Percentiles rank a stretch among this genome's conserved stretches.
Conservation (phyloP, 2,888 invertebrate species). For the Punctoribates punctum region DNA sequence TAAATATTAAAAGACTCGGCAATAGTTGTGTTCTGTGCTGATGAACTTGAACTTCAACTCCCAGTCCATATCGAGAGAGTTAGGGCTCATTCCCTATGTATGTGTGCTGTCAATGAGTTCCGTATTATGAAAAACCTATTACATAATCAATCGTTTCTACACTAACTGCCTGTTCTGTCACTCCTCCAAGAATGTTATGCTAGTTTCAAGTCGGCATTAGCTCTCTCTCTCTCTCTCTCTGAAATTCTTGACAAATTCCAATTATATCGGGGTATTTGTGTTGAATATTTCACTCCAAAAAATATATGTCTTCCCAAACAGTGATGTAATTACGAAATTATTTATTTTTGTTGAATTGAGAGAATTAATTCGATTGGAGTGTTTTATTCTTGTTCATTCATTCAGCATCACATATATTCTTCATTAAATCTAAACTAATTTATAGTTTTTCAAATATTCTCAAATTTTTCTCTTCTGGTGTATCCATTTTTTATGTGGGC, state of each 20-base stretch:
- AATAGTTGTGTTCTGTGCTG: neutral
- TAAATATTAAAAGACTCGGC: too few species aligned
- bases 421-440: neutral
- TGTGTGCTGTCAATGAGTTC: slow-evolving; percentile 11
- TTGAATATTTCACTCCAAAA: neutral
- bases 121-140: slow-evolving; percentile 4
- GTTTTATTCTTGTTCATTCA: neutral
- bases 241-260: neutral
- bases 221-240: neutral
- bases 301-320: neutral
- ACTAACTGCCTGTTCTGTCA: neutral
- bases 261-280: neutral
- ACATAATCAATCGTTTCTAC: neutral
- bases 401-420: neutral
- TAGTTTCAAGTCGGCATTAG: neutral
- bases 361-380: too few species aligned
- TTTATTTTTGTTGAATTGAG: too few species aligned
- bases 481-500: neutral
- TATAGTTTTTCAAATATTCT: neutral
- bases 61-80: neutral
- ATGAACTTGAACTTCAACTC: slow-evolving; percentile 5
- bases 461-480: neutral
- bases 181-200: neutral
- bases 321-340: too few species aligned
- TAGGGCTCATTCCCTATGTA: neutral